Conservation (phyloP, 2,113 vertebrate genomes). For the Dermatemys mawii region DNA sequence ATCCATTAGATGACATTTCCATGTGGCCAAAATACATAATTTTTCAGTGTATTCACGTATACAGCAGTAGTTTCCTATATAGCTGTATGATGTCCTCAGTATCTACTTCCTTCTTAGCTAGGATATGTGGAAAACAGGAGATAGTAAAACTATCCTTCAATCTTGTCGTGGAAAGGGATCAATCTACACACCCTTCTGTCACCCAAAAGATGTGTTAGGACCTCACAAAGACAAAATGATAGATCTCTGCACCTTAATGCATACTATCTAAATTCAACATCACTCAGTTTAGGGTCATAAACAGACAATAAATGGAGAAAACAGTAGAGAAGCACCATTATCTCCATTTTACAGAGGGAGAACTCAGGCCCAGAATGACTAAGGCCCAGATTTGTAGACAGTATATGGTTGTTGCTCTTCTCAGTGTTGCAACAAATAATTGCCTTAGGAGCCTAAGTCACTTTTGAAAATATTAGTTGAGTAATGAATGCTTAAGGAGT, state of each 20-base stretch:
- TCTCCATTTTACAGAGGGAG: background rate
- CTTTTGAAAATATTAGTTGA: background rate
- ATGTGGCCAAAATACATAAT: background rate
- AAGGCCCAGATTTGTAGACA: background rate
- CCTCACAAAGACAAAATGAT: background rate
- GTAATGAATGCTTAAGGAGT: background rate
- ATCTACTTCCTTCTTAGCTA: background rate
- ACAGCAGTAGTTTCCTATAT: background rate
- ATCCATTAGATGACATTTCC: background rate
- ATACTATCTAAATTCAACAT: background rate
- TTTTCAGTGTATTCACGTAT: background rate
- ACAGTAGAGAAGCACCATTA: background rate
- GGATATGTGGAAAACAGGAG: background rate
- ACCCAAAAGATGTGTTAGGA: background rate
- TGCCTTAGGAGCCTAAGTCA: background rate
- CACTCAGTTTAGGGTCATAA: background rate
- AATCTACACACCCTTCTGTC: background rate
- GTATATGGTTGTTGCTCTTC: background rate
- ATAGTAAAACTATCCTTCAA: background rate
- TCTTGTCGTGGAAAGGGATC: background rate
- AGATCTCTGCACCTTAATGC: background rate
- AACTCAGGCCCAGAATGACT: background rate
- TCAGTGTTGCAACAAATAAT: background rate
- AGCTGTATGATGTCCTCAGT: background rate
- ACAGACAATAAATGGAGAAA: background rate